Conservation (phyloP, 2,888 invertebrate genomes). For the Agriopis marginaria region DNA sequence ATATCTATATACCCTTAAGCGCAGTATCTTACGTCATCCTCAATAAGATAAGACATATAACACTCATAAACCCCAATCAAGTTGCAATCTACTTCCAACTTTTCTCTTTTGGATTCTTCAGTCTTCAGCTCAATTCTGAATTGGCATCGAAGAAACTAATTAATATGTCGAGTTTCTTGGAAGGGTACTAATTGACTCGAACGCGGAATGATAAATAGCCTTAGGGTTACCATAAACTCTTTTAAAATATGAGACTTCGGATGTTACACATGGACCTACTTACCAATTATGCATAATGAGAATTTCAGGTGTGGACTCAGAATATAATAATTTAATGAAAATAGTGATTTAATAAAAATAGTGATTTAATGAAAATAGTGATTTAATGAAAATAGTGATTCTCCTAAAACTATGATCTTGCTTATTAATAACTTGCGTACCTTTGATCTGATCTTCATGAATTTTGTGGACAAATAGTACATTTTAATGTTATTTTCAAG, state of each 20-base stretch:
- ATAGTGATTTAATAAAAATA: no score
- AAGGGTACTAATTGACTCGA: slow-evolving; percentile 36
- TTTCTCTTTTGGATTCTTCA: slow-evolving; percentile 35
- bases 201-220: slow-evolving; percentile 30
- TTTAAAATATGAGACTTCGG: neutral
- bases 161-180: slow-evolving; percentile 39
- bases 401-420: no score
- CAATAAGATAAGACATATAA: slow-evolving; percentile 27
- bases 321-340: no score
- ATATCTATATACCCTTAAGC: no score
- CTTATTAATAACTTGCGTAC: no score
- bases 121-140: slow-evolving; percentile 28
- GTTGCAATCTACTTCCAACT: slow-evolving; percentile 25
- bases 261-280: neutral
- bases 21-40: neutral
- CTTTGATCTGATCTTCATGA: no score
- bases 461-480: no score
- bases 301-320: no score
- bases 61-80: slow-evolving; percentile 37
- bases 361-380: no score
- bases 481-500: no score
- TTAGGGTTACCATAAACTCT: slow-evolving; percentile 15
- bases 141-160: slow-evolving; percentile 35
- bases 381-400: no score
- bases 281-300: no score